Evolutionary conservation across 92 coral and sea anemone species (phyloP).

Genomic region (Palythoa caribaeorum): DNA sequence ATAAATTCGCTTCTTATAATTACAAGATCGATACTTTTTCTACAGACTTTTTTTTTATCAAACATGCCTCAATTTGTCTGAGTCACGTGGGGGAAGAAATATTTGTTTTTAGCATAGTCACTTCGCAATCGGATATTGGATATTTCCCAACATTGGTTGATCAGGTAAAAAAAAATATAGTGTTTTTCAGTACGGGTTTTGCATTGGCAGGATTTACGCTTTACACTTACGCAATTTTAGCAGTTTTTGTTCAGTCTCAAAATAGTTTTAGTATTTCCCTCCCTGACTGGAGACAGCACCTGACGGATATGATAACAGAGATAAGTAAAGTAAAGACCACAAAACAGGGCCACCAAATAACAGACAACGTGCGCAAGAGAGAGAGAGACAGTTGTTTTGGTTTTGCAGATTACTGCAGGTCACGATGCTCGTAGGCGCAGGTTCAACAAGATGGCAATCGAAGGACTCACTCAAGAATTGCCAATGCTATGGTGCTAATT

Average conservation of each 20-base stretch:
- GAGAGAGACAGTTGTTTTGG: conserved; percentile 7
- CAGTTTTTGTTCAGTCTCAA: conserved; percentile 10
- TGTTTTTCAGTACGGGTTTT: not conserved
- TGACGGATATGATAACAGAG: conserved; percentile 9
- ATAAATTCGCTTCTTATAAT: not conserved
- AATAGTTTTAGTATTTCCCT: conserved; percentile 6
- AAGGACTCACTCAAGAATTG: conserved; percentile 21
- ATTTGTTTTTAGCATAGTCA: not conserved
- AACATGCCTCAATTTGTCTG: conserved; percentile 1
- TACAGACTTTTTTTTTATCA: not conserved
- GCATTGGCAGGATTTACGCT: conserved; percentile 12
- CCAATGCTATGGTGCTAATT: conserved; percentile 15
- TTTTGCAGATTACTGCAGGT: conserved; percentile 18
- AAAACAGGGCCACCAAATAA: not conserved
- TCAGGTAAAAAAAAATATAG: not conserved
- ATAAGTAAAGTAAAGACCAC: not conserved
- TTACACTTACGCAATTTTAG: not conserved
- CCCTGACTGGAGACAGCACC: conserved; percentile 29
- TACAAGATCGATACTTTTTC: conserved; percentile 12
- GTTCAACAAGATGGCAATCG: conserved; percentile 1
- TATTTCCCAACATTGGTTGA: not conserved
- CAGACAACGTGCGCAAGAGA: not conserved
- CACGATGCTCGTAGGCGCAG: conserved; percentile 21
- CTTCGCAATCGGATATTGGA: not conserved
- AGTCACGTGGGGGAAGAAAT: not conserved